Base-by-base conservation (phyloP, 2,888 invertebrate species). In the Dasypogon diadema region DNA sequence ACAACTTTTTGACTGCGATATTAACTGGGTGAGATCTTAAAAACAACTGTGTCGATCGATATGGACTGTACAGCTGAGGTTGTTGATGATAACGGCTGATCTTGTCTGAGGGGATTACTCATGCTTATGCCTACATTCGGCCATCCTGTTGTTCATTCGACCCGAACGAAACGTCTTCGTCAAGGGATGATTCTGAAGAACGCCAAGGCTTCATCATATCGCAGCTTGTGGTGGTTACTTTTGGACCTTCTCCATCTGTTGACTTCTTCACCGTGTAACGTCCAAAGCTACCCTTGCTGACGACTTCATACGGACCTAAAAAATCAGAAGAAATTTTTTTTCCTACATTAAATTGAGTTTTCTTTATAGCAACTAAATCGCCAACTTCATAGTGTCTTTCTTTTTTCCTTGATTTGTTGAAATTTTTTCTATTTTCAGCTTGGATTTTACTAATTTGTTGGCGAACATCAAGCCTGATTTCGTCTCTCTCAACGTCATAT, bases 301-400 rank as follows among this genome's bases (percentile, higher is more conserved):
- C 18, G 2, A 8, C 5, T 18, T 14, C 75, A 74, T 84, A 83
- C n/a, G 84, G 83, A 1, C 84, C 85, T n/a, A 85, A 74, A 74
- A 79, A 84, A 75, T 83, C 84, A 1, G 79, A 60, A 21, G 79
- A 76, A 2, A 85, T n/a, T n/a, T 58, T 76, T 85, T 85, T 3
- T 0, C 83, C 83, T 10, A 80, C 78, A 2, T 82, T 83, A 76
- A 82, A 82, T 73, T 85, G 83, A 1, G 83, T 84, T 18, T 83
- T 75, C 75, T 84, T 81, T 14, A 84, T 83, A 2, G 83, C 78
- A 2, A 79, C 77, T 37, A 79, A 58, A 34, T 78, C 79, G 54
- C 79, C 78, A 46, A 78, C 60, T 21, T 63, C 54, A 63, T 78
- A 80, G 30, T 48, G 68, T 42, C 37, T 56, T 18, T 75, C 76